Conservation (phyloP, 1,140 invertebrate genomes). For the Diprion similis region DNA sequence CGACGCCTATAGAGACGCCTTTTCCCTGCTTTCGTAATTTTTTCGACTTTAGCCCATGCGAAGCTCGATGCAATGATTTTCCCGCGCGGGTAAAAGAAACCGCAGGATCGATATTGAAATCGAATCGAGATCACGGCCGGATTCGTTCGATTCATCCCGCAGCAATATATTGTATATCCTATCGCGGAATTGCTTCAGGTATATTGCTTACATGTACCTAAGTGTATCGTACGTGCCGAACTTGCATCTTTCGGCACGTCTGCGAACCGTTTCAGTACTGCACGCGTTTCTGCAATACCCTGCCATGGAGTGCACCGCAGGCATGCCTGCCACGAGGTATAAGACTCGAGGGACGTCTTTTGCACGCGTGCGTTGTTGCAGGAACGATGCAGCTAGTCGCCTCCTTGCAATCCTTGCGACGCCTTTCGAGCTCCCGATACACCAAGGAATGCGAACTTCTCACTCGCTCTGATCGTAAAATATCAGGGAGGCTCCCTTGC, state of each 20-base stretch:
- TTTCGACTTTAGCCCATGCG: too few species aligned
- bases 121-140: constrained; percentile 40
- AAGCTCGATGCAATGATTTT: too few species aligned
- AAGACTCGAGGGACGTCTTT: background rate
- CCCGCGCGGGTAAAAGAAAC: constrained; percentile 13
- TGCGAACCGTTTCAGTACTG: background rate
- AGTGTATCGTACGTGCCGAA: constrained; percentile 19
- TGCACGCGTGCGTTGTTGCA: constrained; percentile 6
- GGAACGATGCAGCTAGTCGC: background rate
- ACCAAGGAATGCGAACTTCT: background rate
- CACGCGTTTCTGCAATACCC: background rate
- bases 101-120: constrained; percentile 44
- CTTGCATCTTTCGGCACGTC: constrained; percentile 28
- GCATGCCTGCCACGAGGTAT: background rate
- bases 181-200: background rate
- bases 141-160: background rate
- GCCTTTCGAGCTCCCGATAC: background rate
- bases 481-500: too few species aligned
- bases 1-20: too few species aligned
- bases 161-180: too few species aligned
- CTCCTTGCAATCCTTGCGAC: background rate
- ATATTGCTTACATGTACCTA: background rate
- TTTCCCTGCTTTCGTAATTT: too few species aligned
- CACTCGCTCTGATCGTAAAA: background rate
- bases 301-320: background rate